These are phyloP conservation scores for Charaxes varanes DNA, from an alignment of 1,140 invertebrate species.

Conservation along the genomic window DNA sequence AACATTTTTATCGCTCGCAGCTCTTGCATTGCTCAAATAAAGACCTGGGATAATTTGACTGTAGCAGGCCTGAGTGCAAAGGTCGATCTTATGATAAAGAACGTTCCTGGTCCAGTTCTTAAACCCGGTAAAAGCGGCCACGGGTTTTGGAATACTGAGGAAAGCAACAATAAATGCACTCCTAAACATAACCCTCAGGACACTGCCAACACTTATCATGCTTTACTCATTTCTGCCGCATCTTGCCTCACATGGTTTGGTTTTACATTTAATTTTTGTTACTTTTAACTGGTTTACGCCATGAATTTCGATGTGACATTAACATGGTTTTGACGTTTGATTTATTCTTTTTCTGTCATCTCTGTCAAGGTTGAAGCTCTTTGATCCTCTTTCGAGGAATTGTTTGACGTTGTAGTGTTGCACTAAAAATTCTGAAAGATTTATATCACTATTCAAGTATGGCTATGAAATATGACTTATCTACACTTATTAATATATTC, in stretches of 20 bases:
- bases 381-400: conserved; percentile 17
- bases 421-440: conserved; percentile 1
- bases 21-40: conserved; percentile 60
- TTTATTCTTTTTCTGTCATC: conserved; percentile 38
- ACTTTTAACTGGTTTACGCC: conserved; percentile 14
- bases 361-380: conserved; percentile 9
- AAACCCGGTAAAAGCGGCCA: conserved; percentile 42
- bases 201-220: conserved; percentile 38
- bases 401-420: conserved; percentile 6
- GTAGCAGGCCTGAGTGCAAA: conserved; percentile 58
- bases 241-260: conserved; percentile 35
- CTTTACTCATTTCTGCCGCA: conserved; percentile 24
- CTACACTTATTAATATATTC: too few species aligned
- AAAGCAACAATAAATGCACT: conserved; percentile 51
- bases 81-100: conserved; percentile 50
- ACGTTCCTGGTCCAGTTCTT: conserved; percentile 49
- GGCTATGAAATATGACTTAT: too few species aligned
- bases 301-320: conserved; percentile 36
- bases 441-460: too few species aligned
- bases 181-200: conserved; percentile 53
- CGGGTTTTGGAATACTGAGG: conserved; percentile 46
- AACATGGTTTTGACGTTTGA: conserved; percentile 24
- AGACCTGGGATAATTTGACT: conserved; percentile 58
- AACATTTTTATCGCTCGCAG: conserved; percentile 47
- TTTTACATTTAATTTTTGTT: conserved; percentile 23